Evolutionary conservation across 2,113 vertebrate species (phyloP).

Genomic region (Archilochus colubris): DNA sequence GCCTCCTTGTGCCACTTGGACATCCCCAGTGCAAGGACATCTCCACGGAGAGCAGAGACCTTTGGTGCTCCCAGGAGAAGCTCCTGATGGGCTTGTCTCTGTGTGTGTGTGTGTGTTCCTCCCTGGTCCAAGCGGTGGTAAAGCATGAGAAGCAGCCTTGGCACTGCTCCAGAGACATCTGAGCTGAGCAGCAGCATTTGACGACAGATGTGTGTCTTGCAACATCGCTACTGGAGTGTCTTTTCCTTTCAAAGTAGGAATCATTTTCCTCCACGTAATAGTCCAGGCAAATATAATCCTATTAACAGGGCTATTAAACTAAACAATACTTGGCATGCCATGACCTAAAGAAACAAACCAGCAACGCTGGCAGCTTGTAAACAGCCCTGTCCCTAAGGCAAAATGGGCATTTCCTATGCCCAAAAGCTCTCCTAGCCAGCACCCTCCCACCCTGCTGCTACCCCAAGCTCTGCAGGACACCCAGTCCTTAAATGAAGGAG

Average conservation of each 20-base stretch:
- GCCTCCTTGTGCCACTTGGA: neutral
- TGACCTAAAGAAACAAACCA: constrained; percentile 54
- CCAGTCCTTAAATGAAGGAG: neutral
- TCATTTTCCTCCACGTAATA: constrained; percentile 61
- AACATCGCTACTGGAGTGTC: constrained; percentile 64
- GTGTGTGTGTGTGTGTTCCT: neutral
- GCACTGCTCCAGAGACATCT: constrained; percentile 1
- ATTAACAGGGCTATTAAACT: constrained; percentile 61
- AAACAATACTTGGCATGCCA: constrained; percentile 66
- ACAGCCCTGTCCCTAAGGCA: constrained; percentile 1
- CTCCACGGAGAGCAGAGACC: neutral
- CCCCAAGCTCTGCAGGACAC: neutral
- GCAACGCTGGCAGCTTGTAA: constrained; percentile 37
- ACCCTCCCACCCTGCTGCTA: neutral
- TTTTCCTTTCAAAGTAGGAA: constrained; percentile 62
- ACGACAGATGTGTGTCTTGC: constrained; percentile 67
- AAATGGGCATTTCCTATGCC: constrained; percentile 40
- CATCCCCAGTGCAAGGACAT: neutral
- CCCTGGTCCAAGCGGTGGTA: neutral
- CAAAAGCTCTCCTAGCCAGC: neutral
- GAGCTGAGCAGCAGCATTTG: constrained; percentile 59
- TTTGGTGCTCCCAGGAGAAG: neutral
- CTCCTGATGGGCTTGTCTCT: neutral
- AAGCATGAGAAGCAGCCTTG: constrained; percentile 24
- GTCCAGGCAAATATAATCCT: constrained; percentile 65